phyloP scores from a whole-genome alignment of 2,113 vertebrate species.

The Crotophaga sulcirostris region DNA sequence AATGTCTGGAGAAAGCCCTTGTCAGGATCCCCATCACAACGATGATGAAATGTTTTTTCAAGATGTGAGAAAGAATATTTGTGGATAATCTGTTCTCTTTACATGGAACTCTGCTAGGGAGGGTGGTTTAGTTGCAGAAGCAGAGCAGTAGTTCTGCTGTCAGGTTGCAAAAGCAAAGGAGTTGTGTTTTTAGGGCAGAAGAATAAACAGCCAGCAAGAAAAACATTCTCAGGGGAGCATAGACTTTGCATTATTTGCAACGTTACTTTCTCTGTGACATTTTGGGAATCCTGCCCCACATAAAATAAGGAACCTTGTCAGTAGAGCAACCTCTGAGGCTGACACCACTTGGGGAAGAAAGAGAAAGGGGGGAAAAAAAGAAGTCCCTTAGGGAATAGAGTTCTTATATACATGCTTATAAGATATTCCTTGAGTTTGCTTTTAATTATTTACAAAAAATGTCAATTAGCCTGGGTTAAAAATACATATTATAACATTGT shows the following conservation, averaged over 20 bases:
- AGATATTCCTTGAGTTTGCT: neutral
- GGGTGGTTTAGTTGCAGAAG: neutral
- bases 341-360: neutral
- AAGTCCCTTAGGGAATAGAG: neutral
- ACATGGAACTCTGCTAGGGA: neutral
- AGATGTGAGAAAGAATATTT: neutral
- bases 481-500: neutral
- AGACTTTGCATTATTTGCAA: neutral
- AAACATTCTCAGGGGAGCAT: neutral
- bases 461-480: neutral
- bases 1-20: neutral
- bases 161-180: neutral
- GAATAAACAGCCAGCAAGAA: neutral
- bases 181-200: neutral
- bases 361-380: neutral
- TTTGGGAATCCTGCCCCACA: neutral
- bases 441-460: neutral
- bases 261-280: neutral
- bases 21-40: neutral
- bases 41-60: too few relatives aligned
- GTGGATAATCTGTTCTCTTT: neutral
- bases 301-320: neutral
- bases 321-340: neutral
- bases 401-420: neutral
- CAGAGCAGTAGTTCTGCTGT: neutral